phyloP scores from a whole-genome alignment of 2,888 invertebrate species.

The Eubasilissa splendida region DNA sequence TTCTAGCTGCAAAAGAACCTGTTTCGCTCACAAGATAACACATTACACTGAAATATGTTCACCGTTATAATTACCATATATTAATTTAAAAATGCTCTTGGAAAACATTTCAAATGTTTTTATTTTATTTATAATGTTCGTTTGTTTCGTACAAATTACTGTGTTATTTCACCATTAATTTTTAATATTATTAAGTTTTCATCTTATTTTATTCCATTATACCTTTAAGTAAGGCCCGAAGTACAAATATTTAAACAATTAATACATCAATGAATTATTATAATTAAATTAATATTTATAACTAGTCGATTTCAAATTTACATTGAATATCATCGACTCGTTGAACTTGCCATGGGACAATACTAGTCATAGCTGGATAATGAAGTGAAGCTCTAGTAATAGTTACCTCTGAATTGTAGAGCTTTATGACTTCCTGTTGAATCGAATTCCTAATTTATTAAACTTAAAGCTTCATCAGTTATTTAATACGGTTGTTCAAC shows the following conservation, averaged over 20 bases:
- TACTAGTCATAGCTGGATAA: not conserved
- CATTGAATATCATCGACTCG: no score
- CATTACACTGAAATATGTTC: constrained; percentile 40
- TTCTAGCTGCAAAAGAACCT: constrained; percentile 28
- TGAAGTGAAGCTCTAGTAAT: not conserved
- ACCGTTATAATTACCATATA: constrained; percentile 28
- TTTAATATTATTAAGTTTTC: not conserved
- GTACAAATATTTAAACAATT: no score
- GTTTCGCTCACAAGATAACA: constrained; percentile 31
- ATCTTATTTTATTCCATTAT: no score
- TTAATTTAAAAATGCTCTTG: constrained; percentile 27
- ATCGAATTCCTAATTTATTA: constrained; percentile 5
- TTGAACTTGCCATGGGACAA: no score
- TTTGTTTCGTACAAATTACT: not conserved
- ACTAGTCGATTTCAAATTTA: no score
- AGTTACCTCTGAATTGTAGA: constrained; percentile 9
- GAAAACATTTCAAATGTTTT: constrained; percentile 24
- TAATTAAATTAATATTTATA: no score
- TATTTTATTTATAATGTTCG: constrained; percentile 12
- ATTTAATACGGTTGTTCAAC: no score
- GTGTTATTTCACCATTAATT: not conserved
- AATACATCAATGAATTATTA: no score
- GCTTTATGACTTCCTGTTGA: constrained; percentile 14
- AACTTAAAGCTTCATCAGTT: no score
- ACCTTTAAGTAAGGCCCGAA: no score